These are phyloP conservation scores for Danio aesculapii DNA, from an alignment of 2,797 vertebrate species.

Conservation along the genomic window DNA sequence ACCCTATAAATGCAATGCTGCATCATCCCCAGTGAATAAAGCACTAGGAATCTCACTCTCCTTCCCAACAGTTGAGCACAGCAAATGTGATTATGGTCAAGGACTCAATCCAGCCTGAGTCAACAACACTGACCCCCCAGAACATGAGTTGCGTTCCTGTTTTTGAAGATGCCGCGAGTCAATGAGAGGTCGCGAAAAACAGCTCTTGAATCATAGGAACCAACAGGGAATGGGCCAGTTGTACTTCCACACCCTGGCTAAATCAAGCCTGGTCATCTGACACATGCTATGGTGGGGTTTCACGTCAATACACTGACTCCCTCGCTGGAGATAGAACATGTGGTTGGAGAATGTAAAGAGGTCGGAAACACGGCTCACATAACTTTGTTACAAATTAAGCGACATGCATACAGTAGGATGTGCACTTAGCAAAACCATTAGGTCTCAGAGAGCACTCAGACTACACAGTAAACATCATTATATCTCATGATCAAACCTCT, in stretches of 20 bases:
- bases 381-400: background rate
- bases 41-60: slow-evolving; percentile 31
- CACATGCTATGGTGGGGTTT: slow-evolving; percentile 30
- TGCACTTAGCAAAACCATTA: background rate
- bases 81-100: slow-evolving; percentile 28
- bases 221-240: slow-evolving; percentile 23
- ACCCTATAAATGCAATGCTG: background rate
- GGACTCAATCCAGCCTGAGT: slow-evolving; percentile 28
- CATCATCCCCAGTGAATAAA: slow-evolving; percentile 1
- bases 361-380: background rate
- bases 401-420: background rate
- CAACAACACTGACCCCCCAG: slow-evolving; percentile 37
- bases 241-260: slow-evolving; percentile 35
- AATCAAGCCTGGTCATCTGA: slow-evolving; percentile 37
- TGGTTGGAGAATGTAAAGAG: background rate
- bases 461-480: slow-evolving; percentile 1
- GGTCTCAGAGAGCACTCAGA: background rate
- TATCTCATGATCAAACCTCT: slow-evolving; percentile 35
- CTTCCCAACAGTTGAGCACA: slow-evolving; percentile 2
- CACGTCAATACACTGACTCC: slow-evolving; percentile 14
- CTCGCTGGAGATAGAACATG: background rate
- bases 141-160: background rate
- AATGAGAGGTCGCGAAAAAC: slow-evolving; percentile 32
- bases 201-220: slow-evolving; percentile 18
- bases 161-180: slow-evolving; percentile 23